These are phyloP conservation scores for Hypena proboscidalis DNA, from an alignment of 2,888 invertebrate genomes.

Conservation along the genomic window DNA sequence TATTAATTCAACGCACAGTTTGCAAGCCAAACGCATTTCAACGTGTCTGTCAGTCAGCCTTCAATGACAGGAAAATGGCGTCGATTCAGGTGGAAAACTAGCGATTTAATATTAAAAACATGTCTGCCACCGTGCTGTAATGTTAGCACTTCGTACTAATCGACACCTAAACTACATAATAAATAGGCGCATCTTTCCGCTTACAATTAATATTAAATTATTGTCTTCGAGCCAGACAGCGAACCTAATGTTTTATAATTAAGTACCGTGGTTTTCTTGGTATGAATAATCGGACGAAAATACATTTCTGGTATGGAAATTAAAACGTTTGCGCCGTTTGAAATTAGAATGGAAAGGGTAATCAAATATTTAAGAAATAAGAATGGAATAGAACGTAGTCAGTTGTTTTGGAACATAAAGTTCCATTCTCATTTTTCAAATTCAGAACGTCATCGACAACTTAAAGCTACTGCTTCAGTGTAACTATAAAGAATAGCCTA, in stretches of 20 bases:
- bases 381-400: too few species aligned
- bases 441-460: slow-evolving; percentile 23
- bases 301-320: slow-evolving; percentile 4
- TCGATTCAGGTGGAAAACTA: slow-evolving; percentile 66
- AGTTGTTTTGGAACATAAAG: too few species aligned
- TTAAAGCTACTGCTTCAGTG: slow-evolving; percentile 14
- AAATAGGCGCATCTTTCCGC: slow-evolving; percentile 43
- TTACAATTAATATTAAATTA: slow-evolving; percentile 49
- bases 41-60: slow-evolving; percentile 65
- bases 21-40: slow-evolving; percentile 60
- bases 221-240: slow-evolving; percentile 38
- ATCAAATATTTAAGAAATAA: too few species aligned
- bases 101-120: slow-evolving; percentile 65
- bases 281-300: slow-evolving; percentile 10
- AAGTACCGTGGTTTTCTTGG: slow-evolving; percentile 24
- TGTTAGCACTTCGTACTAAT: slow-evolving; percentile 38
- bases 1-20: slow-evolving; percentile 60
- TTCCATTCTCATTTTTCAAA: slow-evolving; percentile 7
- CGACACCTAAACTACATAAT: slow-evolving; percentile 41
- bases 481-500: slow-evolving; percentile 26
- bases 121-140: slow-evolving; percentile 45
- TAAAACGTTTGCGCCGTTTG: too few species aligned
- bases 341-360: too few species aligned
- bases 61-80: slow-evolving; percentile 73
- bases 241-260: slow-evolving; percentile 22